phyloP scores from a whole-genome alignment of 2,797 vertebrate genomes.

The Pelobates cultripes region DNA sequence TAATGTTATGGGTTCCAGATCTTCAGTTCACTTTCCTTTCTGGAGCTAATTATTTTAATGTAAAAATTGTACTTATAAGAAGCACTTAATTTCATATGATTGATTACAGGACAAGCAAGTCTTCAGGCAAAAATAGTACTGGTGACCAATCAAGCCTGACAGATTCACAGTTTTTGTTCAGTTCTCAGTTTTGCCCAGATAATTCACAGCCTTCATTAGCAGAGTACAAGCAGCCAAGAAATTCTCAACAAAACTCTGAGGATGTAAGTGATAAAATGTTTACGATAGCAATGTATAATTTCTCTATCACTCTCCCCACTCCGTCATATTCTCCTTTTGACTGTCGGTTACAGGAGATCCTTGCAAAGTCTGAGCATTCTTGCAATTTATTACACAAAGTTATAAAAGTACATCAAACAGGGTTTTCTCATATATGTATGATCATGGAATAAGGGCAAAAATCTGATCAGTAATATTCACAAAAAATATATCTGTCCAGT shows the following conservation, averaged over 20 bases:
- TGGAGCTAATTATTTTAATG: not conserved
- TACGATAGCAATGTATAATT: not conserved
- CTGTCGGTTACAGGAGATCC: no score
- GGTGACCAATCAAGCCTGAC: conserved; percentile 75
- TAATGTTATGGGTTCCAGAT: no score
- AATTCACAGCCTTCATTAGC: conserved; percentile 75
- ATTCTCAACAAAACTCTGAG: conserved; percentile 81
- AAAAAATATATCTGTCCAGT: no score
- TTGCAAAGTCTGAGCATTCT: no score
- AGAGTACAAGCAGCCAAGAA: conserved; percentile 75
- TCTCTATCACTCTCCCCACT: no score
- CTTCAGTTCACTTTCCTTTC: no score
- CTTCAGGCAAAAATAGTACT: conserved; percentile 61
- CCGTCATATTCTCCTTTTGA: no score
- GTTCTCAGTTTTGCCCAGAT: conserved; percentile 88
- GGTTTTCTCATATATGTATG: no score
- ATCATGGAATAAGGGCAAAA: no score
- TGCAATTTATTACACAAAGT: no score
- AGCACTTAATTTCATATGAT: not conserved
- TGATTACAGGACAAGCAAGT: conserved; percentile 67
- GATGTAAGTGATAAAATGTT: conserved; percentile 76
- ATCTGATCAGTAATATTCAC: no score
- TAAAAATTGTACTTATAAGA: not conserved
- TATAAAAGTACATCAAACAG: no score
- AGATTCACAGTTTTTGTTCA: conserved; percentile 88